Evolutionary conservation across 2,113 vertebrate species (phyloP).

Genomic region (Ochotona curzoniae): DNA sequence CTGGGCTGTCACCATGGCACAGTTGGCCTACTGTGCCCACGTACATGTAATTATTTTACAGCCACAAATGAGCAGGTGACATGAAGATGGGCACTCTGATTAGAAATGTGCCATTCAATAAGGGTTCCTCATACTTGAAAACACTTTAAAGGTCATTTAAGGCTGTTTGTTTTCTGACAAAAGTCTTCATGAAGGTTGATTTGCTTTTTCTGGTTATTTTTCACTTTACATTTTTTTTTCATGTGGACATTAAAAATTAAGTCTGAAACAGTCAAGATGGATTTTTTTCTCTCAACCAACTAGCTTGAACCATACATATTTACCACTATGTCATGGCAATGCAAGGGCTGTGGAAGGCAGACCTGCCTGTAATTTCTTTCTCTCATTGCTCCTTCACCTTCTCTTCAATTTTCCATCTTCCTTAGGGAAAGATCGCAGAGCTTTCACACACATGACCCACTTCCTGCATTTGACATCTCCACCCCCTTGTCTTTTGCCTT

Average conservation of each 20-base stretch:
- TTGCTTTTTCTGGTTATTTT: background rate
- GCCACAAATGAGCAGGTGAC: background rate
- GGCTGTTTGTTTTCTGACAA: background rate
- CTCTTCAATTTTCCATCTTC: background rate
- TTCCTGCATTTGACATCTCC: background rate
- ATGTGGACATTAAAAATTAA: background rate
- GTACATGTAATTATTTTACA: background rate
- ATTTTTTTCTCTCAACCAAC: rapidly evolving
- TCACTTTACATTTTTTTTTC: background rate
- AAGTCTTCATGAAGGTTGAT: background rate
- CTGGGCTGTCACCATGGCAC: too few species aligned
- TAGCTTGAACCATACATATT: background rate
- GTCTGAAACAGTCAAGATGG: background rate
- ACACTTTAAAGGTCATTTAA: background rate
- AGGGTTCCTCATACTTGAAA: background rate
- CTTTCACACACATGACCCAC: background rate
- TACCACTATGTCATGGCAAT: background rate
- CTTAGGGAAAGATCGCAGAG: background rate
- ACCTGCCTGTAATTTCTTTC: background rate
- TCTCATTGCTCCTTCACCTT: background rate
- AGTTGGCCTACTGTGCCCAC: too few species aligned
- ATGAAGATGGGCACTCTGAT: background rate
- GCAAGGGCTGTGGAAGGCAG: background rate
- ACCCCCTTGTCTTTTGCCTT: background rate
- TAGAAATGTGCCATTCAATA: background rate